phyloP scores from a whole-genome alignment of 2,113 vertebrate species.

The Engystomops pustulosus region DNA sequence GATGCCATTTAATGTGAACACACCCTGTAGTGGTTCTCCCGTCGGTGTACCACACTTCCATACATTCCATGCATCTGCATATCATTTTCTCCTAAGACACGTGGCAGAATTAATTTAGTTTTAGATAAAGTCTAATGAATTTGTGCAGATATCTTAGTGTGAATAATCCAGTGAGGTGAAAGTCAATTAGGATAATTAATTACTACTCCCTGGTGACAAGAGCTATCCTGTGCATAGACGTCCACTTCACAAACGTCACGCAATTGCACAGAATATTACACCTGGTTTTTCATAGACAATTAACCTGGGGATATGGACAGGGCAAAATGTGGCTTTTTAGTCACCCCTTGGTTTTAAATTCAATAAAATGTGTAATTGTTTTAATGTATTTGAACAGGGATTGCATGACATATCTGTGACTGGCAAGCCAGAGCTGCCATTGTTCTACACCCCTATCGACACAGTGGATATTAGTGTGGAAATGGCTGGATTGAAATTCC shows the following conservation, averaged over 20 bases:
- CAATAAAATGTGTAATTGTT: neutral
- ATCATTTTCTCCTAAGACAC: constrained; percentile 6
- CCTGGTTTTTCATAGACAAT: neutral
- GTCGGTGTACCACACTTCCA: neutral
- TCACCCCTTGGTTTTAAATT: neutral
- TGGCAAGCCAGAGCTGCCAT: constrained; percentile 76
- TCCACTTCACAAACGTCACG: constrained; percentile 6
- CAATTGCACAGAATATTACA: constrained; percentile 25
- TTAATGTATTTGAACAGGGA: constrained; percentile 69
- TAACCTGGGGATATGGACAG: neutral
- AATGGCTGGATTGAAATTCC: constrained; percentile 85
- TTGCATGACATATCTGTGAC: constrained; percentile 74
- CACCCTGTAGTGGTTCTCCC: too few species aligned
- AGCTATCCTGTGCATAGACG: constrained; percentile 2
- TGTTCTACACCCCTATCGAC: constrained; percentile 87
- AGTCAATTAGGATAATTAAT: constrained; percentile 47
- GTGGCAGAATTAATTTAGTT: constrained; percentile 30
- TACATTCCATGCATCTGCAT: neutral
- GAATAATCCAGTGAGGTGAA: constrained; percentile 49
- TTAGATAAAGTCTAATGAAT: constrained; percentile 47
- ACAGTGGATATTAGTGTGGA: constrained; percentile 88
- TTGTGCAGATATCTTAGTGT: constrained; percentile 43
- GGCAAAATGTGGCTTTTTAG: neutral
- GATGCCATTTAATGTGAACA: too few species aligned
- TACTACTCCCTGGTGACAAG: constrained; percentile 27